Conservation (phyloP, 2,888 invertebrate species). For the Punctoribates punctum region DNA sequence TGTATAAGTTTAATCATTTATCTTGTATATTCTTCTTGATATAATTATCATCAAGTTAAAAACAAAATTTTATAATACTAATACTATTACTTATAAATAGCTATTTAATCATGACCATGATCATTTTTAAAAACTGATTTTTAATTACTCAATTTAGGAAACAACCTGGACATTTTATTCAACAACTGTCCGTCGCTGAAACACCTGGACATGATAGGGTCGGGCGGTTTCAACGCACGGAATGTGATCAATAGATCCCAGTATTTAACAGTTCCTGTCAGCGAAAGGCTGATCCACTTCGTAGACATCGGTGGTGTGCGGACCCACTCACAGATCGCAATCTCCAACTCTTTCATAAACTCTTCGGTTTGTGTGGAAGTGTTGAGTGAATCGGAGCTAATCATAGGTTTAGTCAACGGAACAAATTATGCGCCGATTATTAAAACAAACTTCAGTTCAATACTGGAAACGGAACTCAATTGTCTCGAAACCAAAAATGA, state of each 20-base stretch:
- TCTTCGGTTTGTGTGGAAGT: conserved; percentile 25
- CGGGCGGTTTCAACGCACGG: conserved; percentile 18
- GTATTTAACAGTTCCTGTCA: conserved; percentile 22
- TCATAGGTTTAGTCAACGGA: conserved; percentile 16
- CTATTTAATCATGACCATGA: too few relatives aligned
- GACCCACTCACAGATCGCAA: conserved; percentile 4
- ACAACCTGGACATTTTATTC: conserved; percentile 28
- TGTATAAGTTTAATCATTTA: too few relatives aligned
- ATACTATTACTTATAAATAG: too few relatives aligned
- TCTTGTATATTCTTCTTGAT: too few relatives aligned
- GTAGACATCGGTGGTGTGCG: conserved; percentile 6
- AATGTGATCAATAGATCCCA: conserved; percentile 16
- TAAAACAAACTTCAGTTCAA: conserved; percentile 30
- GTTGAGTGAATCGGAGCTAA: conserved; percentile 22
- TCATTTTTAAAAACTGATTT: neutral
- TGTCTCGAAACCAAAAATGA: neutral
- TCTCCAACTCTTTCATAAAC: conserved; percentile 27
- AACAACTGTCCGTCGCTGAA: conserved; percentile 26
- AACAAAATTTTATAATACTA: too few relatives aligned
- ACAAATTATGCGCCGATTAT: conserved; percentile 33
- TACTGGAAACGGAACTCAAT: neutral
- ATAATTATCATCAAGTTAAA: too few relatives aligned
- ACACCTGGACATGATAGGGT: conserved; percentile 24
- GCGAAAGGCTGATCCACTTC: conserved; percentile 4
- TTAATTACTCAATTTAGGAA: neutral